Evolutionary conservation across 2,797 vertebrate genomes (phyloP), one percentile per base, ranked within the genome.

Genomic region (Phalloptychus januarius): DNA sequence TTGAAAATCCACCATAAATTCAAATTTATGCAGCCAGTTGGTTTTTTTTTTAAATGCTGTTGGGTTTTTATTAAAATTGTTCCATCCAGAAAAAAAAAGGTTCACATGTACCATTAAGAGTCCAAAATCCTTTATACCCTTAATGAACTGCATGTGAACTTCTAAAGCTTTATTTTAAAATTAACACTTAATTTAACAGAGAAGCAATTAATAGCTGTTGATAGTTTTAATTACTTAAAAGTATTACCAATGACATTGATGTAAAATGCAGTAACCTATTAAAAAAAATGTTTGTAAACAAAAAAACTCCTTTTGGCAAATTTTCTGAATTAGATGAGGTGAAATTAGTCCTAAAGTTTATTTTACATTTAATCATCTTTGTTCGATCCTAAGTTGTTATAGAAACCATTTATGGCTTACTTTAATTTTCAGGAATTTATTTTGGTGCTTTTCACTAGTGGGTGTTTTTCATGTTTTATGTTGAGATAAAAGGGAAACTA

Each of bases 401-500:
- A 79, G 80, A 71, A 77, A 78, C 71, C 83, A 86, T 87, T 56
- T 81, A 23, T 56, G 36, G 2, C 42, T 28, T 71, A 23, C 25
- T 69, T 42, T 42, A 25, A 45, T 44, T 44, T 71, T 7, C 18
- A 4, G 54, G 28, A 63, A n/a, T 75, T 82, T 85, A 74, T 88
- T 88, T 88, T 31, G 83, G 65, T 67, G 79, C 75, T 52, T 86
- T 65, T 83, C 80, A 77, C 79, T 48, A 58, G 76, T 77, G 44
- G 70, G 72, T 88, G 70, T 89, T 83, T 85, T 89, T 56, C 78
- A 86, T 91, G 77, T 85, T 93, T 95, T 93, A 61, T 88, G 92
- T 95, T 94, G 87, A 93, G 86, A 95, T 95, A 92, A 96, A 95
- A 95, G 94, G 94, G 94, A 94, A 92, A 94, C 92, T 33, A 63